Conservation (phyloP, 2,113 vertebrate species). For the Otis tarda region DNA sequence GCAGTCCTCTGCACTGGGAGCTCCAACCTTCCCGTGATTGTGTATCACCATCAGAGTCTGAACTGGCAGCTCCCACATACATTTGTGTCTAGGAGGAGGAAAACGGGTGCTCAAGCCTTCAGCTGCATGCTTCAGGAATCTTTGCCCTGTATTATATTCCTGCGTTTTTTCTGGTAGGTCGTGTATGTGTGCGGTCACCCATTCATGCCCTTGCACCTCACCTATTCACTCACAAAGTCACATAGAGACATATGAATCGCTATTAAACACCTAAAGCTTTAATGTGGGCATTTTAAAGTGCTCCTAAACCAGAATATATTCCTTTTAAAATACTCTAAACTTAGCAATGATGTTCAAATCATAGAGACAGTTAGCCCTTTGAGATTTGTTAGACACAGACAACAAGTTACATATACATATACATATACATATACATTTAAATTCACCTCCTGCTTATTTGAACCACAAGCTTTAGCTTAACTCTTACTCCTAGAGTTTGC, state of each 20-base stretch:
- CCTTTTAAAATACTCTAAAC: neutral
- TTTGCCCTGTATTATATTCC: neutral
- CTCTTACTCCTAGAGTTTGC: neutral
- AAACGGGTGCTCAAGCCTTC: neutral
- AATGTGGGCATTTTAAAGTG: neutral
- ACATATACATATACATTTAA: neutral
- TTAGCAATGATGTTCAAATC: neutral
- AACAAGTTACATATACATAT: neutral
- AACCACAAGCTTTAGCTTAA: neutral
- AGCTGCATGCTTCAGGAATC: neutral
- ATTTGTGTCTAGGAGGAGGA: neutral
- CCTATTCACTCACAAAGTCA: neutral
- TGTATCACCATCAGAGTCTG: neutral
- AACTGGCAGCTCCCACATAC: neutral
- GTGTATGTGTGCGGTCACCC: neutral
- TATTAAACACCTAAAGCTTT: neutral
- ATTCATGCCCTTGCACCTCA: neutral
- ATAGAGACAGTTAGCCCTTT: neutral
- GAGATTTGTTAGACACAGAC: neutral
- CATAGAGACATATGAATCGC: neutral
- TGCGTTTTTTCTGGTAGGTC: neutral
- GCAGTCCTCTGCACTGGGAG: neutral
- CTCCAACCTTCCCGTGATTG: neutral
- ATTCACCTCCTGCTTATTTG: neutral
- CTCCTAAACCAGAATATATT: neutral